Evolutionary conservation across 1,140 invertebrate species (phyloP).

Genomic region (Tetramorium alpestre): DNA sequence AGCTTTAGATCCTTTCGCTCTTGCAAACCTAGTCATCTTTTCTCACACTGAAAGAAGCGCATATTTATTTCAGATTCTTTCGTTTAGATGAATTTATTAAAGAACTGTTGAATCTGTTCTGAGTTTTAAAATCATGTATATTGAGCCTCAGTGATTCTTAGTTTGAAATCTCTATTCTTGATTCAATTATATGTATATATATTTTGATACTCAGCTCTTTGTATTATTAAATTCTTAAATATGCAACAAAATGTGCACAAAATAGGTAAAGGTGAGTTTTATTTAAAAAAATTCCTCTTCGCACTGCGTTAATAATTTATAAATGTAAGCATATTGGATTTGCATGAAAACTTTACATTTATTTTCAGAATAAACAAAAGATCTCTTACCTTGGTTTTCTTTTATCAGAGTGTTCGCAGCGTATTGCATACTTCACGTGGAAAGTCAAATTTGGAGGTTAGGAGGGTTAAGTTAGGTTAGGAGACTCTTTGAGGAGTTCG

Average conservation of each 20-base stretch:
- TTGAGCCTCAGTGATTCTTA: neutral
- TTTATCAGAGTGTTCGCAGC: neutral
- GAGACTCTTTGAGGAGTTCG: too few relatives aligned
- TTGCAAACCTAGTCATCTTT: constrained; percentile 91
- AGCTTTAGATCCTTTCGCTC: constrained; percentile 90
- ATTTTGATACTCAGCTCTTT: neutral
- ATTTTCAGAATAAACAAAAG: neutral
- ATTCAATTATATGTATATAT: neutral
- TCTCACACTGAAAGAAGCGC: neutral
- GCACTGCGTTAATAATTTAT: neutral
- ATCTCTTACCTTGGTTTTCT: neutral
- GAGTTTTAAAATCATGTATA: neutral
- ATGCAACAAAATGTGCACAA: neutral
- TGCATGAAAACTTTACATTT: neutral
- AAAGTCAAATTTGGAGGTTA: neutral
- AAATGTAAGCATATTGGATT: neutral
- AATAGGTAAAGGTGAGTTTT: neutral
- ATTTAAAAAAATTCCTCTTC: neutral
- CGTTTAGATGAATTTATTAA: neutral
- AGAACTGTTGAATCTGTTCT: neutral
- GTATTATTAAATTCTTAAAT: neutral
- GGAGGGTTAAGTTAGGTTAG: neutral
- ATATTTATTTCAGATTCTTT: neutral
- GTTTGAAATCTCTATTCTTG: neutral
- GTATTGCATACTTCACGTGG: neutral